Evolutionary conservation across 2,113 vertebrate species (phyloP).

Genomic region (Macquaria australasica): DNA sequence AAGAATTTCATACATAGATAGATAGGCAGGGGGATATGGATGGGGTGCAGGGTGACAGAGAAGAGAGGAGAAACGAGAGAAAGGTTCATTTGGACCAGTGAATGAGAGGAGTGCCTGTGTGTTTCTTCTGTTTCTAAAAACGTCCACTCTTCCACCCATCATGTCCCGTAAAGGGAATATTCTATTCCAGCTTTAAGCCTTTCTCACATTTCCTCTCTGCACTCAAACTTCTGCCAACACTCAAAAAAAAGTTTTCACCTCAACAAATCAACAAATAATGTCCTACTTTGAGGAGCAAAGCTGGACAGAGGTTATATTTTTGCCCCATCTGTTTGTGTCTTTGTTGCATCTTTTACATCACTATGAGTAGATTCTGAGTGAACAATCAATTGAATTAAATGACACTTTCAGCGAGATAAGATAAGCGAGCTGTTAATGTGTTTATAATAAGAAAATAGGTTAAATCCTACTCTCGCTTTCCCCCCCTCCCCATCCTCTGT

Average conservation of each 20-base stretch:
- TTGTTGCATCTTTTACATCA: neutral
- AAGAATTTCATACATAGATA: slow-evolving; percentile 3
- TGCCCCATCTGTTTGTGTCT: slow-evolving; percentile 4
- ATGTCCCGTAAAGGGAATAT: slow-evolving; percentile 48
- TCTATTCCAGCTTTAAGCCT: slow-evolving; percentile 19
- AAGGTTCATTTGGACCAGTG: neutral
- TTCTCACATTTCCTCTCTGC: slow-evolving; percentile 33
- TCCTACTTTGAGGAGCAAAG: neutral
- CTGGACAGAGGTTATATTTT: neutral
- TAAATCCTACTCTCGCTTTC: slow-evolving; percentile 1
- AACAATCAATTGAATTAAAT: neutral
- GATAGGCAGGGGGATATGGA: neutral
- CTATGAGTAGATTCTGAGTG: slow-evolving; percentile 1
- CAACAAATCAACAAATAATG: neutral
- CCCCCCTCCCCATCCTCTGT: neutral
- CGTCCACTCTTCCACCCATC: slow-evolving; percentile 30
- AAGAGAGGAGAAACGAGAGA: neutral
- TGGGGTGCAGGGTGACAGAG: neutral
- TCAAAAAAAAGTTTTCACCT: neutral
- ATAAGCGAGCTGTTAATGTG: slow-evolving; percentile 5
- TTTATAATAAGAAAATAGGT: slow-evolving; percentile 23
- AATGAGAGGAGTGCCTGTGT: neutral
- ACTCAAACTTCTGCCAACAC: neutral
- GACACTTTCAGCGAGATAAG: neutral
- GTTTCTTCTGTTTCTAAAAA: slow-evolving; percentile 51